Evolutionary conservation across 2,888 invertebrate genomes (phyloP).

Genomic region (Meliscaeva auricollis): DNA sequence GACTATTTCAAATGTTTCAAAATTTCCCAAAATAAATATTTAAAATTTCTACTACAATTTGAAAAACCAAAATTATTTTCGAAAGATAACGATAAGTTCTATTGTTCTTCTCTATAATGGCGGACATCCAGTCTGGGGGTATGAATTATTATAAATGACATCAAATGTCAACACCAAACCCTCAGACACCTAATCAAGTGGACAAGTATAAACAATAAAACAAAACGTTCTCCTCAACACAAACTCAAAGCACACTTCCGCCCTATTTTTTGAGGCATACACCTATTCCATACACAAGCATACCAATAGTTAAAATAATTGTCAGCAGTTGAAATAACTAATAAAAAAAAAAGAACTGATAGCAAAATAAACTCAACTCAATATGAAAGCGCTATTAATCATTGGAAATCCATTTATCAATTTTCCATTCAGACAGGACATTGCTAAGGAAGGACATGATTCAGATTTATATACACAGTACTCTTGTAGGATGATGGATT

Average conservation of each 20-base stretch:
- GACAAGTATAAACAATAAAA: slow-evolving; percentile 62
- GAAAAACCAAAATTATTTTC: no score
- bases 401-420: slow-evolving; percentile 70
- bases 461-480: no score
- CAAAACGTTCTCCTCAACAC: slow-evolving; percentile 43
- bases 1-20: no score
- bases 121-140: slow-evolving; percentile 32
- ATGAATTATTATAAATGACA: slow-evolving; percentile 73
- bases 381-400: slow-evolving; percentile 71
- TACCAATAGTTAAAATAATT: slow-evolving; percentile 39
- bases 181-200: slow-evolving; percentile 73
- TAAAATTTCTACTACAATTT: no score
- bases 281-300: neutral
- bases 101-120: neutral
- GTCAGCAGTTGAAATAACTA: slow-evolving; percentile 28
- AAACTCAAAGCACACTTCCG: neutral
- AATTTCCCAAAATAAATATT: no score
- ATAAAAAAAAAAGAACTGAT: slow-evolving; percentile 18
- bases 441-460: slow-evolving; percentile 32
- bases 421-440: slow-evolving; percentile 50
- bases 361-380: slow-evolving; percentile 47
- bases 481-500: no score
- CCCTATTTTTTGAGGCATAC: slow-evolving; percentile 37
- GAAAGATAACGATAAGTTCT: no score
- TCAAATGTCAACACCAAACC: slow-evolving; percentile 69